Evolutionary conservation across 2,888 invertebrate genomes (phyloP).

Genomic region (Alcis repandata): DNA sequence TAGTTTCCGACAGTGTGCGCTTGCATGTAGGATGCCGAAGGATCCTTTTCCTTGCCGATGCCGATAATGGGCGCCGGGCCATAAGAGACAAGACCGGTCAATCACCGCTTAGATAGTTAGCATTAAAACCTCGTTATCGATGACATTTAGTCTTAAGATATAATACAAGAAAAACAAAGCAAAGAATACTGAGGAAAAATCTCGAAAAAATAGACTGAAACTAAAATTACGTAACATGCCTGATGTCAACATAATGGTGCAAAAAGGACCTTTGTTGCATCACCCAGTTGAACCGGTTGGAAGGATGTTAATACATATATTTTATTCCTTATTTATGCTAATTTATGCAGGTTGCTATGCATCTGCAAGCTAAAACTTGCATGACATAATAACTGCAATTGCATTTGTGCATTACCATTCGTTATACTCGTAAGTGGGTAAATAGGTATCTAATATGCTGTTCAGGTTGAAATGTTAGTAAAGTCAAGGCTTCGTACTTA

Average conservation of each 20-base stretch:
- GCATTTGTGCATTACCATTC: background rate
- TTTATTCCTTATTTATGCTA: slow-evolving; percentile 45
- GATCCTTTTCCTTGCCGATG: too few relatives aligned
- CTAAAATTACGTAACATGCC: slow-evolving; percentile 55
- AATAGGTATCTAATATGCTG: too few relatives aligned
- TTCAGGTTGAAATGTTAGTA: too few relatives aligned
- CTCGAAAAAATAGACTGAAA: slow-evolving; percentile 6
- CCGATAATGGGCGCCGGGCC: too few relatives aligned
- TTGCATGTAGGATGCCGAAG: too few relatives aligned
- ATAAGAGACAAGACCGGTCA: background rate
- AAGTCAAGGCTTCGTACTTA: too few relatives aligned
- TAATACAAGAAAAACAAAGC: slow-evolving; percentile 4
- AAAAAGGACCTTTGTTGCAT: slow-evolving; percentile 69
- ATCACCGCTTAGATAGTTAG: background rate
- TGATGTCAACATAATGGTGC: slow-evolving; percentile 60
- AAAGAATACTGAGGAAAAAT: background rate
- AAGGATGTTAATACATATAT: slow-evolving; percentile 40
- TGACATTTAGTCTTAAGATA: background rate
- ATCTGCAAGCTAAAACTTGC: slow-evolving; percentile 18
- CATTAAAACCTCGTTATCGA: background rate
- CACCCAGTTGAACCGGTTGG: slow-evolving; percentile 65
- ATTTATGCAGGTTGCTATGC: slow-evolving; percentile 42
- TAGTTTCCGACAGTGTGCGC: too few relatives aligned
- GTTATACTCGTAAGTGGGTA: too few relatives aligned
- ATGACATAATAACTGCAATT: slow-evolving; percentile 4